These are phyloP conservation scores for Trachymyrmex septentrionalis DNA, from an alignment of 1,140 invertebrate genomes.

Conservation along the genomic window DNA sequence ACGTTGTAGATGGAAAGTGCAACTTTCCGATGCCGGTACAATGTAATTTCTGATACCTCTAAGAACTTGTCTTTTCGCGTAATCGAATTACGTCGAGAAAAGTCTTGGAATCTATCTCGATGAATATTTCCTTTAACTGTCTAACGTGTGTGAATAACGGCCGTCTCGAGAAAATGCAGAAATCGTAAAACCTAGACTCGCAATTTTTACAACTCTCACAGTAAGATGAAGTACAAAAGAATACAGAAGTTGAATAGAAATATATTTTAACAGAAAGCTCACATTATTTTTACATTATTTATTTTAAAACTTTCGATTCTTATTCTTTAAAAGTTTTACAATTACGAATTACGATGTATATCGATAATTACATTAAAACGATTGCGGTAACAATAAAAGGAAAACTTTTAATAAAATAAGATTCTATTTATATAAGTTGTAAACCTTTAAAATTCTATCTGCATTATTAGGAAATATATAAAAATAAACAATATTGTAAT, in stretches of 20 bases:
- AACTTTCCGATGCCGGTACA: conserved; percentile 37
- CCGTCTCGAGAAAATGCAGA: conserved; percentile 28
- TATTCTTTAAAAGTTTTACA: conserved; percentile 25
- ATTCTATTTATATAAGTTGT: not conserved
- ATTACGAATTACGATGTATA: not conserved
- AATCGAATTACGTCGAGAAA: conserved; percentile 52
- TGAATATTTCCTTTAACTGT: conserved; percentile 47
- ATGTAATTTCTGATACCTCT: conserved; percentile 50
- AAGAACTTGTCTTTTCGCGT: conserved; percentile 54
- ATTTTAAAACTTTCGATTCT: conserved; percentile 18
- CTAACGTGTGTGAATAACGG: conserved; percentile 45
- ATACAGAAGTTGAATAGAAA: conserved; percentile 52
- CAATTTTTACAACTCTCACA: conserved; percentile 40
- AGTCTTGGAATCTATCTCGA: conserved; percentile 30
- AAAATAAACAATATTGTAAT: not conserved
- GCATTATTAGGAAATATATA: not conserved
- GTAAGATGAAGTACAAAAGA: conserved; percentile 25
- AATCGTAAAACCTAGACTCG: conserved; percentile 29
- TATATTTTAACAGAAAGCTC: conserved; percentile 41
- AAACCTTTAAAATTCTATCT: not conserved
- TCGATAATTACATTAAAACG: conserved; percentile 10
- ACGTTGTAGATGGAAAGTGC: conserved; percentile 36
- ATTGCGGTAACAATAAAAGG: not conserved
- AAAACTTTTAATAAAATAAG: conserved; percentile 4
- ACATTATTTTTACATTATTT: conserved; percentile 35